Percentiles rank a stretch among this genome's conserved stretches.
These are phyloP conservation scores for Nannobrachium achirus DNA, from an alignment of 2,113 vertebrate genomes.

Conservation along the genomic window DNA sequence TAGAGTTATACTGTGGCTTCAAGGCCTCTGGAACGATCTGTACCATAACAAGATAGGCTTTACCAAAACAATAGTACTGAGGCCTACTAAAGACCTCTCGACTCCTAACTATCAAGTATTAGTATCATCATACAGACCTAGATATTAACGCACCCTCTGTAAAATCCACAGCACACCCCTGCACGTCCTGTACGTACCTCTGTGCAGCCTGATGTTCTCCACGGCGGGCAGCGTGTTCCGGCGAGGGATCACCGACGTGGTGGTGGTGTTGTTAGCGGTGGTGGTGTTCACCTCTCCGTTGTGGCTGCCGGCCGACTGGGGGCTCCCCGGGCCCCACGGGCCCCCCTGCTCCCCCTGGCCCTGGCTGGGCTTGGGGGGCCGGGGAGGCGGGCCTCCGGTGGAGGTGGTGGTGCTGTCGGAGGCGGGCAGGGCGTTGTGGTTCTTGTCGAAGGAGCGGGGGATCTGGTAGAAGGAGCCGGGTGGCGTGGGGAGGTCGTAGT, in stretches of 20 bases:
- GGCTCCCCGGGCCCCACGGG: no score
- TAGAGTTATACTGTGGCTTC: no score
- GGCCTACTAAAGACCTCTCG: no score
- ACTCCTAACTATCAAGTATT: no score
- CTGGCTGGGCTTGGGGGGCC: conserved; percentile 92
- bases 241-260: conserved; percentile 88
- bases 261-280: conserved; percentile 33
- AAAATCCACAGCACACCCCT: no score
- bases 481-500: conserved; percentile 87
- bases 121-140: no score
- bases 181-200: conserved; percentile 81
- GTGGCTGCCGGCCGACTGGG: conserved; percentile 81
- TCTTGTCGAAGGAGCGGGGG: conserved; percentile 94
- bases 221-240: conserved; percentile 95
- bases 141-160: no score
- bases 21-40: no score
- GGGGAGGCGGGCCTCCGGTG: conserved; percentile 86
- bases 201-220: conserved; percentile 92
- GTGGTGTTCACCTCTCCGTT: conserved; percentile 76
- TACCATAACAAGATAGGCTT: no score
- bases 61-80: no score
- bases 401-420: conserved; percentile 79
- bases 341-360: no score
- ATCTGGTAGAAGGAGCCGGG: conserved; percentile 93
- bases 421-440: conserved; percentile 89